phyloP scores from a whole-genome alignment of 2,113 vertebrate genomes.

The Macaca mulatta region DNA sequence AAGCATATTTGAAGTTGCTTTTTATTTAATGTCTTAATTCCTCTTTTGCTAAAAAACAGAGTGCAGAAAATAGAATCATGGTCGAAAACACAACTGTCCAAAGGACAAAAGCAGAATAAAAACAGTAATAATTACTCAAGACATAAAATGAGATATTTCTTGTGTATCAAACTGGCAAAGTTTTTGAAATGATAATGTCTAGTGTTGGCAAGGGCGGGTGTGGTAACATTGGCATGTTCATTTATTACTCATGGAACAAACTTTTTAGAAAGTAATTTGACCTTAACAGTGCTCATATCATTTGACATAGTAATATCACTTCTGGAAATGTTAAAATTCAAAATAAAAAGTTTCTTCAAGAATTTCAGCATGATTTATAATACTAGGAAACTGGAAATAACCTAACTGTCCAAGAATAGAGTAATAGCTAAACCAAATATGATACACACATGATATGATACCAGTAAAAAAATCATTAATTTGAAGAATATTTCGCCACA shows the following conservation, averaged over 20 bases:
- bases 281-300: neutral
- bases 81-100: neutral
- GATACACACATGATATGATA: neutral
- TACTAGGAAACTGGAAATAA: constrained; percentile 4
- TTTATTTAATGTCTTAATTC: neutral
- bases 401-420: neutral
- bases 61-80: neutral
- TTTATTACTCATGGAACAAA: neutral
- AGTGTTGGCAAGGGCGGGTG: neutral
- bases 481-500: neutral
- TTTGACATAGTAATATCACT: neutral
- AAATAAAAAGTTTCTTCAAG: neutral
- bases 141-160: neutral
- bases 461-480: neutral
- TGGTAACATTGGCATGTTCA: neutral
- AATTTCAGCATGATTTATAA: constrained; percentile 2
- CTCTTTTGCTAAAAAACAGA: neutral
- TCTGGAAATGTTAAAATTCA: neutral
- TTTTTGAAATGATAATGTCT: neutral
- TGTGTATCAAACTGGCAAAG: neutral
- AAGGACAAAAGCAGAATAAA: neutral
- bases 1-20: neutral
- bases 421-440: neutral
- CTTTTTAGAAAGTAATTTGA: neutral
- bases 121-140: neutral